Evolutionary conservation across 1,140 invertebrate genomes (phyloP), one percentile per base, ranked within the genome.

Genomic region (Agrilus planipennis): DNA sequence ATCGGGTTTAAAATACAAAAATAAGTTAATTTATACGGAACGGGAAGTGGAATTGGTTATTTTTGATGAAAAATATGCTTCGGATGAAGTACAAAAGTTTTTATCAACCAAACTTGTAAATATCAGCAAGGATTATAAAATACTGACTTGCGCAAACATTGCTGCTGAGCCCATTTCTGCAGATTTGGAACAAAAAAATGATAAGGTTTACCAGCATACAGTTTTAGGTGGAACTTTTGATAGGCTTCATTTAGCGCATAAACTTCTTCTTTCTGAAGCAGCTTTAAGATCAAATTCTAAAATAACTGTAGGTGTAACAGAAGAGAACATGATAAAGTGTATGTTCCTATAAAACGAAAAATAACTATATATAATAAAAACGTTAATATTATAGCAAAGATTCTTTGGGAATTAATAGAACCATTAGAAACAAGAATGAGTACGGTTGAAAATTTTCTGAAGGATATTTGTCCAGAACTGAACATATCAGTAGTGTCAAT

Each of bases 181-280:
- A 34, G 41, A 61, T 60, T 64, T 49, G 50, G n/a, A 21, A 29
- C 25, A 29, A 11, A 32, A 34, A 6, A 39, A 44, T 25, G 53
- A 64, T 6, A 71, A 70, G 41, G 64, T 67, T 4, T 88, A 80
- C 58, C 74, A 83, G 38, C 76, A 80, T 67, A 83, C 90, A 16
- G 85, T 87, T 14, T 56, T 97, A 0, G 94, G 93, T 23, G 94
- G 94, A 4, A 98, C 94, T 10, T 98, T 98, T 69, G 94, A 98
- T 67, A 66, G 86, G 28, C 63, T 98, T 16, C 94, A 98, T 60
- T 73, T 78, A 57, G 95, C 93, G 0, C 95, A 99, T 63, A 98
- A 98, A 64, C 82, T 95, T 47, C 66, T 99, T 18, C 62, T 99
- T 4, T 85, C 77, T 11, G 81, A 92, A 65, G 89, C 88, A 18